These are phyloP conservation scores for Leuctra nigra DNA, from an alignment of 2,888 invertebrate species.

Conservation along the genomic window DNA sequence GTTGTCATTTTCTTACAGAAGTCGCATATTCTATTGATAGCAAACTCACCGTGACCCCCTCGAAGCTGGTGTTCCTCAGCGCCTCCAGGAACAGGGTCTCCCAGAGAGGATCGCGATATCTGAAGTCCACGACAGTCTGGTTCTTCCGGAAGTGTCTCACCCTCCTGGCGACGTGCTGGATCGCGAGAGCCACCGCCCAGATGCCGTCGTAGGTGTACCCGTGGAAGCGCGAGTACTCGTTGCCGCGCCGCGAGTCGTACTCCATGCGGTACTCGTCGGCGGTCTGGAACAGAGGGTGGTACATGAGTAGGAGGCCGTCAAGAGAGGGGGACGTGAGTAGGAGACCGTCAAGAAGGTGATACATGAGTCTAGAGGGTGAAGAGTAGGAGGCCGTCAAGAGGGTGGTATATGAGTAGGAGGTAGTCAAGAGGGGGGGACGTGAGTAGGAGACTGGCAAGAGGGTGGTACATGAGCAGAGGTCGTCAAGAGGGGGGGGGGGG, in stretches of 20 bases:
- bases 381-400: too few relatives aligned
- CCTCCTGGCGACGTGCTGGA: conserved; percentile 79
- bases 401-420: too few relatives aligned
- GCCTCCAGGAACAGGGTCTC: conserved; percentile 81
- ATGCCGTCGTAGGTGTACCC: conserved; percentile 98
- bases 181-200: conserved; percentile 94
- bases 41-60: conserved; percentile 79
- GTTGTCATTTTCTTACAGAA: too few relatives aligned
- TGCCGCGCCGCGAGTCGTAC: conserved; percentile 73
- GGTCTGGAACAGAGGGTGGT: conserved; percentile 54
- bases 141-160: conserved; percentile 63
- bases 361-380: too few relatives aligned
- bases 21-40: too few relatives aligned
- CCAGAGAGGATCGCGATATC: conserved; percentile 81
- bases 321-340: too few relatives aligned
- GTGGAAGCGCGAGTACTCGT: conserved; percentile 88
- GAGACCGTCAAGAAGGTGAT: too few relatives aligned
- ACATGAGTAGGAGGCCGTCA: too few relatives aligned
- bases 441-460: too few relatives aligned
- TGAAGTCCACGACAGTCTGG: conserved; percentile 73
- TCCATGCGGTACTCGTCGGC: conserved; percentile 80
- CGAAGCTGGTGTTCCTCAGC: conserved; percentile 85
- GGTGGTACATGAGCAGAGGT: too few relatives aligned
- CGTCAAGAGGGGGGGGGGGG: too few relatives aligned
- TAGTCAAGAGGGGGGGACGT: too few relatives aligned